These are phyloP conservation scores for Bombus confusus DNA, from an alignment of 1,140 invertebrate species.

Conservation along the genomic window DNA sequence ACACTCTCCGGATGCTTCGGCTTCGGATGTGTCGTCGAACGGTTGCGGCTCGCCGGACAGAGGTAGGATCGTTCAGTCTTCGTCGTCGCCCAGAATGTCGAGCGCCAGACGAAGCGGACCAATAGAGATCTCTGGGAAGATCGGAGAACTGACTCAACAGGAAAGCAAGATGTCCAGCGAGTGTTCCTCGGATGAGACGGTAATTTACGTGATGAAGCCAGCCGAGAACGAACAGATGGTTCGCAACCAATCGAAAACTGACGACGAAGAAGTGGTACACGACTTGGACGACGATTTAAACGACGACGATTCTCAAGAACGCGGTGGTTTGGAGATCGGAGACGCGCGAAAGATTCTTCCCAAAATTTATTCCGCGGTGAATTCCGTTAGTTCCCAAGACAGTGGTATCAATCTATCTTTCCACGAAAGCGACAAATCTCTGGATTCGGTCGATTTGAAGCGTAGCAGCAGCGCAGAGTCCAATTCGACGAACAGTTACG, in stretches of 20 bases:
- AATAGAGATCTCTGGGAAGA: slow-evolving; percentile 68
- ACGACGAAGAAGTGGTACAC: slow-evolving; percentile 72
- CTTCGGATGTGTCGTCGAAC: slow-evolving; percentile 74
- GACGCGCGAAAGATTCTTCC: slow-evolving; percentile 73
- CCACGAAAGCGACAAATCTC: slow-evolving; percentile 85
- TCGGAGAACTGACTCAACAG: slow-evolving; percentile 76
- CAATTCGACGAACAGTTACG: slow-evolving; percentile 67
- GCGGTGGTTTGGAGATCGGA: slow-evolving; percentile 54
- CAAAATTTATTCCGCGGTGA: slow-evolving; percentile 85
- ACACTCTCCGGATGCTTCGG: slow-evolving; percentile 76
- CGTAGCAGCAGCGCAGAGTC: slow-evolving; percentile 80
- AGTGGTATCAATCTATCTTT: slow-evolving; percentile 90
- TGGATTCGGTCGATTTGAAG: slow-evolving; percentile 75
- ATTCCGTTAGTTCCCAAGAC: slow-evolving; percentile 88
- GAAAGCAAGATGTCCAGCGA: slow-evolving; percentile 81
- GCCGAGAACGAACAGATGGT: slow-evolving; percentile 62
- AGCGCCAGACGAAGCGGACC: slow-evolving; percentile 52
- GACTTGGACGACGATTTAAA: slow-evolving; percentile 82
- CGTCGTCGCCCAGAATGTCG: slow-evolving; percentile 57
- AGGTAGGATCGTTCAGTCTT: slow-evolving; percentile 61
- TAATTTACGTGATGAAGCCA: slow-evolving; percentile 79
- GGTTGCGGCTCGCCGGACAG: slow-evolving; percentile 78
- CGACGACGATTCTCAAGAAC: slow-evolving; percentile 66
- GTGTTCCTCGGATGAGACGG: slow-evolving; percentile 81
- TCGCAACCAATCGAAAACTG: slow-evolving; percentile 64